phyloP scores from a whole-genome alignment of 1,140 invertebrate species.

The Nautilus pompilius region DNA sequence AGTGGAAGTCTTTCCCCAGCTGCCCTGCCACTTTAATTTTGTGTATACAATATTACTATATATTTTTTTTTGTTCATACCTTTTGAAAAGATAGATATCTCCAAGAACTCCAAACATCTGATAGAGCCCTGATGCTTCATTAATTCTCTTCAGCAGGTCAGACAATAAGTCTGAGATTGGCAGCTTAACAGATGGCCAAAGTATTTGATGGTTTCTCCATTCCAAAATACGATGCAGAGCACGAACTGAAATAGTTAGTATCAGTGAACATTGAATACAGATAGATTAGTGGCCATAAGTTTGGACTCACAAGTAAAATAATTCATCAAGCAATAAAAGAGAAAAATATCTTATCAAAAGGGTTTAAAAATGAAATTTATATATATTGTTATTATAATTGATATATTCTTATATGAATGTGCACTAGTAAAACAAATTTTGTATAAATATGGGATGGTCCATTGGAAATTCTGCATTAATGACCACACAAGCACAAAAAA shows the following conservation, averaged over 20 bases:
- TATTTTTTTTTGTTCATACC: too few species aligned
- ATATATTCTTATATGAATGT: too few species aligned
- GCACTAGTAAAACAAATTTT: too few species aligned
- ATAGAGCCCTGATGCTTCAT: constrained; percentile 57
- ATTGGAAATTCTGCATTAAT: too few species aligned
- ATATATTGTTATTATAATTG: too few species aligned
- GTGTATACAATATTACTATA: too few species aligned
- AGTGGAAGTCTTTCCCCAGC: too few species aligned
- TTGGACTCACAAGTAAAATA: background rate
- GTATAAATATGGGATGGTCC: too few species aligned
- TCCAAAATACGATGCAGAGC: constrained; percentile 52
- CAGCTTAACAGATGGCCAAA: constrained; percentile 48
- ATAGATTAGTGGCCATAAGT: background rate
- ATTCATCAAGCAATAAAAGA: background rate
- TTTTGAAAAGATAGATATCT: constrained; percentile 28
- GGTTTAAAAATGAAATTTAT: too few species aligned
- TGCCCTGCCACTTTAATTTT: too few species aligned
- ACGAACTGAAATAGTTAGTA: constrained; percentile 40
- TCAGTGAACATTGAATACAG: background rate
- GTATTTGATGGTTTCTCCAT: constrained; percentile 47
- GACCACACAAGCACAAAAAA: too few species aligned
- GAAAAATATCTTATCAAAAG: background rate
- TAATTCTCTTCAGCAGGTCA: constrained; percentile 51
- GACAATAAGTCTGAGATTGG: constrained; percentile 43
- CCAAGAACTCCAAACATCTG: constrained; percentile 56